Percentiles rank a stretch among this genome's conserved stretches.
Evolutionary conservation across 2,797 vertebrate genomes (phyloP).

Genomic region (Cuniculus paca): DNA sequence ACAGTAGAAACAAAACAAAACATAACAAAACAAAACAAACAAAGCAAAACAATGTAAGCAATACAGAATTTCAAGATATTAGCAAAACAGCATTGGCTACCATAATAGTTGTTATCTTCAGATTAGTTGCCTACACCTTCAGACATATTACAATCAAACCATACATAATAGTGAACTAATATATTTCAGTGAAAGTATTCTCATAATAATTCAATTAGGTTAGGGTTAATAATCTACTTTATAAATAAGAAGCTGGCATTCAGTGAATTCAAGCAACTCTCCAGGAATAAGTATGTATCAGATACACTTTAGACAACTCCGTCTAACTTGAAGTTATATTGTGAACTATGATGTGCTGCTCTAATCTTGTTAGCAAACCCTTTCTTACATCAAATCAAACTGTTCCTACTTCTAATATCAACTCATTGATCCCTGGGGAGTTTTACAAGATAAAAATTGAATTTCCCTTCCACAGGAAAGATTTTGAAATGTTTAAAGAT

Average conservation of each 20-base stretch:
- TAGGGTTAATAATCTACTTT: neutral
- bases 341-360: neutral
- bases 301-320: neutral
- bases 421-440: constrained; percentile 20
- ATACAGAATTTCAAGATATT: no score
- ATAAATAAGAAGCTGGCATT: constrained; percentile 11
- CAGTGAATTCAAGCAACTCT: neutral
- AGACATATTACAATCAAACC: no score
- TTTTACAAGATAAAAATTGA: constrained; percentile 34
- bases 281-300: neutral
- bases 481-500: constrained; percentile 46
- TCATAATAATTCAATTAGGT: constrained; percentile 12
- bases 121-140: no score
- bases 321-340: neutral
- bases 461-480: constrained; percentile 2
- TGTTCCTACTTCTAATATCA: constrained; percentile 1
- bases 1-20: no score
- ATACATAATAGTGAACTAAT: no score
- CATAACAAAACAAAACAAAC: no score
- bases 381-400: constrained; percentile 41
- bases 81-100: no score
- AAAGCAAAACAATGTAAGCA: no score
- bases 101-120: no score
- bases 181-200: constrained; percentile 35
- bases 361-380: constrained; percentile 1